These are phyloP conservation scores for Apamea anceps DNA, from an alignment of 2,888 invertebrate genomes.

Conservation along the genomic window DNA sequence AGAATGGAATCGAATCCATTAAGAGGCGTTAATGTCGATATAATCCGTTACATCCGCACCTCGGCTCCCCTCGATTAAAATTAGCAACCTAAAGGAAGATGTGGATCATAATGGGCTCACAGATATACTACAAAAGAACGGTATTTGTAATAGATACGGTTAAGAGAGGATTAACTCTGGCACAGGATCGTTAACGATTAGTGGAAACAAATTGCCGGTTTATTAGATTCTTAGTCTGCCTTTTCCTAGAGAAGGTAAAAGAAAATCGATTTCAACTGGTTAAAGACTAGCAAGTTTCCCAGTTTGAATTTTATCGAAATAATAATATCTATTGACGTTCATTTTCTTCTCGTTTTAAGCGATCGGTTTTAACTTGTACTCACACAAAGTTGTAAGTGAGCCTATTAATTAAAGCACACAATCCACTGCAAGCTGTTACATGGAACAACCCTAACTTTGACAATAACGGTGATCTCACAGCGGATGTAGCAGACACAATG, in stretches of 20 bases:
- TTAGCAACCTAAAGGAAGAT: slow-evolving; percentile 82
- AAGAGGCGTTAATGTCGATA: slow-evolving; percentile 79
- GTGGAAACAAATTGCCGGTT: slow-evolving; percentile 44
- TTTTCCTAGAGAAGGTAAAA: slow-evolving; percentile 16
- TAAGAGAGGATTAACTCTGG: slow-evolving; percentile 62
- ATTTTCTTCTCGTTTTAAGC: neutral
- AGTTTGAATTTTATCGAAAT: slow-evolving; percentile 1
- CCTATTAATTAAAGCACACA: slow-evolving; percentile 50
- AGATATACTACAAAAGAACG: slow-evolving; percentile 69
- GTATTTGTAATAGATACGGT: slow-evolving; percentile 67
- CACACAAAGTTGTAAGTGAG: slow-evolving; percentile 29
- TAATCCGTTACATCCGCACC: slow-evolving; percentile 84
- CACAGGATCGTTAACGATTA: slow-evolving; percentile 43
- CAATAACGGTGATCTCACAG: slow-evolving; percentile 70
- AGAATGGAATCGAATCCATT: slow-evolving; percentile 75
- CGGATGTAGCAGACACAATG: slow-evolving; percentile 83
- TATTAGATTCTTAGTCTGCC: slow-evolving; percentile 36
- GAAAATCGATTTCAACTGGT: slow-evolving; percentile 15
- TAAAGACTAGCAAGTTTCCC: neutral
- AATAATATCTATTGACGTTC: neutral
- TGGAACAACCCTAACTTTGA: slow-evolving; percentile 66
- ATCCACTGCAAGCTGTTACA: slow-evolving; percentile 52
- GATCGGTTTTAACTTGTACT: slow-evolving; percentile 4
- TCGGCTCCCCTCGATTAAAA: slow-evolving; percentile 79
- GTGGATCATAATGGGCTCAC: slow-evolving; percentile 78